Percentiles rank a stretch among this genome's conserved stretches.
Conservation (phyloP, 37 sponge, comb jelly and placozoan genomes). For the Aphrocallistes beatrix region DNA sequence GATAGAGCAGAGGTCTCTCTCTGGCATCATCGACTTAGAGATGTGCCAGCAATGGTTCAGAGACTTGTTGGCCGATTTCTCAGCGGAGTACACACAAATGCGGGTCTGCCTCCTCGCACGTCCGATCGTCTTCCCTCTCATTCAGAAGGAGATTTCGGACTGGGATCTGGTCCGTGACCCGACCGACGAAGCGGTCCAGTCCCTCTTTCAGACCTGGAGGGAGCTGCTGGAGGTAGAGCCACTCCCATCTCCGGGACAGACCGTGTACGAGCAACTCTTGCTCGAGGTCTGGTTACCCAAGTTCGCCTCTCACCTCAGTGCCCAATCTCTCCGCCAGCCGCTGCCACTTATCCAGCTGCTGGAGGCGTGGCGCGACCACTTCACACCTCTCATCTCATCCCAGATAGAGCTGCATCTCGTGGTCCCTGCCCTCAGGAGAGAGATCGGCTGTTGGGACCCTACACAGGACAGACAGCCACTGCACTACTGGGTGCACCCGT, state of each 20-base stretch:
- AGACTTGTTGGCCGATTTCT: background rate
- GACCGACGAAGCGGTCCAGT: conserved; percentile 16
- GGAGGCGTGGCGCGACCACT: conserved; percentile 58
- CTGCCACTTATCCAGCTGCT: conserved; percentile 55
- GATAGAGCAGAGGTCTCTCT: conserved; percentile 4
- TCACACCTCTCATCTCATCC: conserved; percentile 24
- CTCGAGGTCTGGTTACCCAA: conserved; percentile 93
- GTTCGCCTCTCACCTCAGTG: conserved; percentile 33
- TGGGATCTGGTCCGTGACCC: conserved; percentile 23
- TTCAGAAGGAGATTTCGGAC: conserved; percentile 22
- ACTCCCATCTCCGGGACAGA: background rate
- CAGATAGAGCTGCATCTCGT: background rate
- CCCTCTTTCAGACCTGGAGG: conserved; percentile 27
- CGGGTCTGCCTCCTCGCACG: conserved; percentile 56
- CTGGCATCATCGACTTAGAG: background rate
- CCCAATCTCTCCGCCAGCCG: conserved; percentile 27
- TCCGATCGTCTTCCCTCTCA: conserved; percentile 58
- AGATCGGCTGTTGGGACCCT: conserved; percentile 85
- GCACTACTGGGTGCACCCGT: conserved; percentile 93
- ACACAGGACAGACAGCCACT: conserved; percentile 80
- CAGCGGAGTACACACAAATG: conserved; percentile 24
- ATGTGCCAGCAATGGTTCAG: background rate
- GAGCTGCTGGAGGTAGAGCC: conserved; percentile 24
- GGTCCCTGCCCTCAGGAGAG: conserved; percentile 23
- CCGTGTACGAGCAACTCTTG: conserved; percentile 58